Conservation (phyloP, 37 sponge, comb jelly and placozoan genomes). For the Diacarnus erythraeanus region DNA sequence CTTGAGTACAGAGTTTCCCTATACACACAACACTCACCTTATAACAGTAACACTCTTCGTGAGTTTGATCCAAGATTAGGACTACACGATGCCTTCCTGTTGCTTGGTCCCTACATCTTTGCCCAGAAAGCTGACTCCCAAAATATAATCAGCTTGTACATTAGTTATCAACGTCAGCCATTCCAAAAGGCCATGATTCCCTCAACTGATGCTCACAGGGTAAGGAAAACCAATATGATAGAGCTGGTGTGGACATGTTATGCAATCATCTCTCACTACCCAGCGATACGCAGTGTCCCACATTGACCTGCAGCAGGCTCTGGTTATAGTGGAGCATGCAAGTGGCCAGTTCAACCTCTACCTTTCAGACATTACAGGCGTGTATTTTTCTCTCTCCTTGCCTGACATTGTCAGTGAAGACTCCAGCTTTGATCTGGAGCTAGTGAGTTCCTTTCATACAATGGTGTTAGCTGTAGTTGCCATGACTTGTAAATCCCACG, state of each 20-base stretch:
- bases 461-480: too few species aligned
- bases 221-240: background rate
- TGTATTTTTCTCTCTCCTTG: slow-evolving; percentile 68
- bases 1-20: slow-evolving; percentile 39
- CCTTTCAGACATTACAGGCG: slow-evolving; percentile 70
- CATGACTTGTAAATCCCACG: too few species aligned
- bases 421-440: slow-evolving; percentile 31
- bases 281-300: slow-evolving; percentile 52
- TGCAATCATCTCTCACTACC: background rate
- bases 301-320: slow-evolving; percentile 46
- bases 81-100: slow-evolving; percentile 30
- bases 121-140: slow-evolving; percentile 19
- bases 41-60: background rate
- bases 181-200: slow-evolving; percentile 47
- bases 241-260: background rate
- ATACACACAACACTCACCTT: slow-evolving; percentile 40
- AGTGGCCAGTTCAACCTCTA: slow-evolving; percentile 60
- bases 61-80: slow-evolving; percentile 71
- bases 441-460: slow-evolving; percentile 1
- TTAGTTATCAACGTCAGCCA: slow-evolving; percentile 40
- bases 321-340: slow-evolving; percentile 58
- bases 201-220: slow-evolving; percentile 32
- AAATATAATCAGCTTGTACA: slow-evolving; percentile 1
- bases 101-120: slow-evolving; percentile 67
- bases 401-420: slow-evolving; percentile 21